Conservation (phyloP, 2,113 vertebrate species). For the Pseudorasbora parva region DNA sequence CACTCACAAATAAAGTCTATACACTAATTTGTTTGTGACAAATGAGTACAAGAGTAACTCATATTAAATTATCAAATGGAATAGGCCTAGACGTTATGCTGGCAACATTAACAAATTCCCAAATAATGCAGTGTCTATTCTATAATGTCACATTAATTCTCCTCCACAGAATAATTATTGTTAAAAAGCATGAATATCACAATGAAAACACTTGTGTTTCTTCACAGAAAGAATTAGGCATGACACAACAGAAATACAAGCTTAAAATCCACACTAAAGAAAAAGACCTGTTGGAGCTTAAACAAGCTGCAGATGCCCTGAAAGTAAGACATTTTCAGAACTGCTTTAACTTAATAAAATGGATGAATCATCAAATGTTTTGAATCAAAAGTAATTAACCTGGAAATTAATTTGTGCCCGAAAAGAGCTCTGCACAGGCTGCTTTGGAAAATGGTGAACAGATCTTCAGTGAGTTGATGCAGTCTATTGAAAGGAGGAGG, state of each 20-base stretch:
- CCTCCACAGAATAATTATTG: not conserved
- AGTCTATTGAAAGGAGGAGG: conserved; percentile 33
- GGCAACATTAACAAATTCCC: not conserved
- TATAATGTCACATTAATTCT: not conserved
- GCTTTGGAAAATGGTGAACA: conserved; percentile 38
- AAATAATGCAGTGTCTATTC: not conserved
- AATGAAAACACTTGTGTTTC: not conserved
- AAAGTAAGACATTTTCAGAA: conserved; percentile 20
- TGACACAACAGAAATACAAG: conserved; percentile 31
- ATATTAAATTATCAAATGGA: not conserved
- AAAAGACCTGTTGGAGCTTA: conserved; percentile 44
- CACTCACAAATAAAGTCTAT: not conserved
- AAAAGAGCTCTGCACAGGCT: conserved; percentile 38
- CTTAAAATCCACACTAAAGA: conserved; percentile 47
- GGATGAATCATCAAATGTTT: no score
- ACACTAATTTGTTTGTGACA: not conserved
- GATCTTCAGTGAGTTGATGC: conserved; percentile 47
- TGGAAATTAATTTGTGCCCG: not conserved
- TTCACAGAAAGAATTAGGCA: conserved; percentile 47
- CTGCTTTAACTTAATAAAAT: no score
- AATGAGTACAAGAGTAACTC: not conserved
- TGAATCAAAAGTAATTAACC: not conserved
- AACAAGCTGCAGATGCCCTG: conserved; percentile 31
- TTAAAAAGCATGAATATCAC: not conserved
- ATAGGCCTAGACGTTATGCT: not conserved